Conservation (phyloP, 2,888 invertebrate species). For the Theretra japonica region DNA sequence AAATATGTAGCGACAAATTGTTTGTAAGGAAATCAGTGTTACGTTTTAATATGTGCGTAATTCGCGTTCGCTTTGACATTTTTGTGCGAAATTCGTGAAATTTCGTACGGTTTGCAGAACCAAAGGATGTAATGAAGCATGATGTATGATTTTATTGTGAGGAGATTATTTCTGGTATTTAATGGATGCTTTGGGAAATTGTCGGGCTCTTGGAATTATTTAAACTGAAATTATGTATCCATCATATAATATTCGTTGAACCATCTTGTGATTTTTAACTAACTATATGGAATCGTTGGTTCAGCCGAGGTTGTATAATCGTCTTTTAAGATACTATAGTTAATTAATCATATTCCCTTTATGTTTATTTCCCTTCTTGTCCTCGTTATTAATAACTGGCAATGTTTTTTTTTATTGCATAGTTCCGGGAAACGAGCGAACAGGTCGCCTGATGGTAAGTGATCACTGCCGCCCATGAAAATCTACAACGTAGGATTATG, state of each 20-base stretch:
- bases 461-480: too few relatives aligned
- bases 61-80: slow-evolving; percentile 17
- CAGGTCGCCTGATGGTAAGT: too few relatives aligned
- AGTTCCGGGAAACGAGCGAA: too few relatives aligned
- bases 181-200: neutral
- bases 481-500: too few relatives aligned
- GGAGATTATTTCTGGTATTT: neutral
- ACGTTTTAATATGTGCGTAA: slow-evolving; percentile 23
- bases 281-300: too few relatives aligned
- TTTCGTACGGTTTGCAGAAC: neutral
- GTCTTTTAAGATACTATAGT: too few relatives aligned
- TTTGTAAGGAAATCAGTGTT: slow-evolving; percentile 23
- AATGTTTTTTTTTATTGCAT: too few relatives aligned
- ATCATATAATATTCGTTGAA: neutral
- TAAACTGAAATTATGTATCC: neutral
- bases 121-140: neutral
- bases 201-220: neutral
- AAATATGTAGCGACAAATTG: slow-evolving; percentile 22
- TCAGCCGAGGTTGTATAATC: too few relatives aligned
- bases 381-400: too few relatives aligned
- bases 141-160: neutral
- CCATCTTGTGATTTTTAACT: too few relatives aligned
- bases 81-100: neutral
- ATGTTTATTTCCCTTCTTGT: too few relatives aligned
- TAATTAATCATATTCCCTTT: too few relatives aligned